phyloP scores from a whole-genome alignment of 2,113 vertebrate species.

The Rhinoptilus africanus region DNA sequence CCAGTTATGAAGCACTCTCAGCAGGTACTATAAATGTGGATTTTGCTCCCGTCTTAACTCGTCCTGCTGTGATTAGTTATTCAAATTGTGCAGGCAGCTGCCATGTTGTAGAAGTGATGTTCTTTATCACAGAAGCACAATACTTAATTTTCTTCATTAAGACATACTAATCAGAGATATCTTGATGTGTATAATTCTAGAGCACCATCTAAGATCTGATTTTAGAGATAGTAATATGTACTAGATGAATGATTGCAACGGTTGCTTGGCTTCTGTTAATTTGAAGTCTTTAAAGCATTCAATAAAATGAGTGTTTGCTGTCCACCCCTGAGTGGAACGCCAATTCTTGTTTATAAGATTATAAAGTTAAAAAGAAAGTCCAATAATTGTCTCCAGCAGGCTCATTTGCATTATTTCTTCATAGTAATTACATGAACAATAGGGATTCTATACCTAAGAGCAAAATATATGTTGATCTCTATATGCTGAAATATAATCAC shows the following conservation, averaged over 20 bases:
- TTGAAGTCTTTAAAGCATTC: conserved; percentile 15
- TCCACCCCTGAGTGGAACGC: conserved; percentile 1
- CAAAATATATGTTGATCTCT: conserved; percentile 42
- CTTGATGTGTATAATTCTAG: not conserved
- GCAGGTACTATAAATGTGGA: not conserved
- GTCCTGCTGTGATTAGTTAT: not conserved
- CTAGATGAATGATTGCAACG: not conserved
- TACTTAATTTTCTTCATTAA: not conserved
- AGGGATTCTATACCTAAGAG: conserved; percentile 33
- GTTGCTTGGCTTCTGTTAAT: not conserved
- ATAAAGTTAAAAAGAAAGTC: conserved; percentile 15
- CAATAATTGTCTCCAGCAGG: conserved; percentile 26
- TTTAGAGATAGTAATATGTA: not conserved
- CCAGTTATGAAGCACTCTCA: not conserved
- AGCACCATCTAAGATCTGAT: not conserved
- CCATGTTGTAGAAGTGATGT: not conserved
- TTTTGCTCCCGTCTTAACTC: not conserved
- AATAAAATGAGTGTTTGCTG: conserved; percentile 16
- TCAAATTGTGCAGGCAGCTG: not conserved
- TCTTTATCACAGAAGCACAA: not conserved
- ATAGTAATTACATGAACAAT: conserved; percentile 34
- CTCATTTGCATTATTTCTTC: conserved; percentile 53
- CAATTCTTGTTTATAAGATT: conserved; percentile 38
- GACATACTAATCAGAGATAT: not conserved
- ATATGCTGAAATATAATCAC: conserved; percentile 37